Conservation (phyloP, 2,888 invertebrate genomes). For the Smittia aterrima region DNA sequence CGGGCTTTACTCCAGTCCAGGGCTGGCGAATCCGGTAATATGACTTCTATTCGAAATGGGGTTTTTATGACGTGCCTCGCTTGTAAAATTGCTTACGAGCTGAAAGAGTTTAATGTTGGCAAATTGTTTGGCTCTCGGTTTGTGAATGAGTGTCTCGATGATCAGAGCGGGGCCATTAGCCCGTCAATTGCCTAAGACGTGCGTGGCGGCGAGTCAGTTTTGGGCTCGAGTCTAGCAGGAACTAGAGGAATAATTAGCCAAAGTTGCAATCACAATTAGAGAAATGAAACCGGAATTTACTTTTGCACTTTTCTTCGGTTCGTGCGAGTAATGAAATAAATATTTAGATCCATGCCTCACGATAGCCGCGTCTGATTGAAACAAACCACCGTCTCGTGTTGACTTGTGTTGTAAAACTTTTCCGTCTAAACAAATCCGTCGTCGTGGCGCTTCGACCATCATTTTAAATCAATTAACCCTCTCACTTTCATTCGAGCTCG, state of each 20-base stretch:
- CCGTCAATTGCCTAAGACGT: no score
- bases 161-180: neutral
- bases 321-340: neutral
- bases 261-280: neutral
- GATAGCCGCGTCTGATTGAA: neutral
- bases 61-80: slow-evolving; percentile 13
- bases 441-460: neutral
- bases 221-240: neutral
- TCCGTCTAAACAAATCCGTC: no score
- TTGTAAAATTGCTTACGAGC: neutral
- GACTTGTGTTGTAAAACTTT: no score
- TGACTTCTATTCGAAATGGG: neutral
- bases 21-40: no score
- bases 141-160: neutral
- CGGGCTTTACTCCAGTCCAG: no score
- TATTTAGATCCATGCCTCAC: neutral
- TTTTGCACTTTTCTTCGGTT: neutral
- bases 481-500: neutral
- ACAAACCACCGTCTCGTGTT: neutral
- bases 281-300: neutral
- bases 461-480: slow-evolving; percentile 27
- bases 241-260: neutral
- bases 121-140: no score
- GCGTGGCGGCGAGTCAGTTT: no score
- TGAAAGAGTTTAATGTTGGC: slow-evolving; percentile 28